Percentiles rank a stretch among this genome's conserved stretches.
phyloP scores from a whole-genome alignment of 2,888 invertebrate genomes.

The Himalopsyche japonica region DNA sequence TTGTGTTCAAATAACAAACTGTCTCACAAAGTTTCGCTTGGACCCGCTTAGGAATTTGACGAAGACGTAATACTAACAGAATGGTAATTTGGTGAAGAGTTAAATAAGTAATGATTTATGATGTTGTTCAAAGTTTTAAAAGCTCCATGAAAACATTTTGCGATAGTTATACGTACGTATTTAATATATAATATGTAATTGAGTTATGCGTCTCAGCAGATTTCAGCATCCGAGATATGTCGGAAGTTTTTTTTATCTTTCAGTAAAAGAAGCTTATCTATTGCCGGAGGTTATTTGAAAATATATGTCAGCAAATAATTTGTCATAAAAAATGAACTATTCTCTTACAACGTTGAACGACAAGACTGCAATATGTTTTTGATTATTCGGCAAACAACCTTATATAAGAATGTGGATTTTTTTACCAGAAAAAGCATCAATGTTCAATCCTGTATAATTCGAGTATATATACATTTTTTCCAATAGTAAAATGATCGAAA shows the following conservation, averaged over 20 bases:
- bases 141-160: neutral
- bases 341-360: no score
- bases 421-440: no score
- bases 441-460: no score
- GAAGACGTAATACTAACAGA: neutral
- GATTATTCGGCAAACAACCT: no score
- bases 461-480: no score
- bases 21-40: neutral
- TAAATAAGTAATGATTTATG: neutral
- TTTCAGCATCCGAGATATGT: neutral
- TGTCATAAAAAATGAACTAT: no score
- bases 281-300: neutral
- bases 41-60: neutral
- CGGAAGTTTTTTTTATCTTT: neutral
- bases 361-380: no score
- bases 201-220: neutral
- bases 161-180: neutral
- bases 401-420: no score
- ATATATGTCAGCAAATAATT: neutral
- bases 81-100: neutral
- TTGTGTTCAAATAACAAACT: neutral
- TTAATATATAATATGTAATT: neutral
- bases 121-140: neutral
- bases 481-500: no score
- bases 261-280: neutral